phyloP scores from a whole-genome alignment of 2,888 invertebrate genomes.

The Thysanoteuthis rhombus region DNA sequence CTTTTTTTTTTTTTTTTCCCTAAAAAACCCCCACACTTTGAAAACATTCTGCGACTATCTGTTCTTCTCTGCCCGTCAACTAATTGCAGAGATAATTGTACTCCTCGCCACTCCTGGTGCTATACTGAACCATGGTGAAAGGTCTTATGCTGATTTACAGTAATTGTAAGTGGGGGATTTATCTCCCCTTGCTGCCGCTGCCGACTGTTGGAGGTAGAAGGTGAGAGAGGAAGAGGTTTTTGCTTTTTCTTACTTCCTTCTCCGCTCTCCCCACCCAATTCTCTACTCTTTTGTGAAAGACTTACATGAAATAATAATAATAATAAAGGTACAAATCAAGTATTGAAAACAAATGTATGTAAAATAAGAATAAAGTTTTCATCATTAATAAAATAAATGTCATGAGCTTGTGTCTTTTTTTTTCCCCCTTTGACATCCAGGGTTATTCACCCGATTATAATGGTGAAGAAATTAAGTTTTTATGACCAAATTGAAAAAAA shows the following conservation, averaged over 20 bases:
- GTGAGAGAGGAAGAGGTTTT: background rate
- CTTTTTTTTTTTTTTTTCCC: too few relatives aligned
- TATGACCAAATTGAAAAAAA: too few relatives aligned
- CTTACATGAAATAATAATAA: background rate
- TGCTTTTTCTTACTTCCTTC: background rate
- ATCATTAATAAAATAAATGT: background rate
- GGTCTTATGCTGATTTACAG: background rate
- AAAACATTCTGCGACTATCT: too few relatives aligned
- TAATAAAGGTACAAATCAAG: background rate
- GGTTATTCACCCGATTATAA: too few relatives aligned
- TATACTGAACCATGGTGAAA: background rate
- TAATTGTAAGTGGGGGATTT: constrained; percentile 15
- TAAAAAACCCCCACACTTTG: background rate
- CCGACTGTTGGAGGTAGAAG: background rate
- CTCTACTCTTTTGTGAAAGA: background rate
- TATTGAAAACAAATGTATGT: background rate
- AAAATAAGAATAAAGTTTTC: background rate
- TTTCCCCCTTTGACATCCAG: background rate
- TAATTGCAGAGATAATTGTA: too few relatives aligned
- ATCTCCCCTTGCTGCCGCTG: constrained; percentile 12
- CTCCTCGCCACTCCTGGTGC: background rate
- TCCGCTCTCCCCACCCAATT: too few relatives aligned
- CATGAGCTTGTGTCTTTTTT: background rate
- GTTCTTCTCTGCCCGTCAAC: background rate
- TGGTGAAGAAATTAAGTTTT: too few relatives aligned